A percentile compares a stretch with the other conserved stretches of the same genome.
phyloP scores from a whole-genome alignment of 2,113 vertebrate genomes.

The Cryptomyrus ogoouensis region DNA sequence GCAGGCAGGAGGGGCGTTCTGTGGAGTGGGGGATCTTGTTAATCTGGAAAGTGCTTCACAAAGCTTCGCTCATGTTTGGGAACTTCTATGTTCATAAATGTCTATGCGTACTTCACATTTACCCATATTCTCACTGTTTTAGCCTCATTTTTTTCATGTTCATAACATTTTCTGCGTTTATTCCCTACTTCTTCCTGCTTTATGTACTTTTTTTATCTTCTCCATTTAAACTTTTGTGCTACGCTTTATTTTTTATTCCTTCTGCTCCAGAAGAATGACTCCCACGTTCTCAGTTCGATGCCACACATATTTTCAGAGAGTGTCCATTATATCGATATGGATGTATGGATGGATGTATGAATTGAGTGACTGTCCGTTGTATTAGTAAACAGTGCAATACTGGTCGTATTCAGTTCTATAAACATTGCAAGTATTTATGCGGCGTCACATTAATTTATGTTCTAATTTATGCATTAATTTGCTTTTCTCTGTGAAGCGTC shows the following conservation, averaged over 20 bases:
- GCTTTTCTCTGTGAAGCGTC: not conserved
- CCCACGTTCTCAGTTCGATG: not conserved
- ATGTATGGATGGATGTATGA: not conserved
- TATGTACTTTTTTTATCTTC: not conserved
- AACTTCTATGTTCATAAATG: not conserved
- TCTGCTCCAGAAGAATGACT: not conserved
- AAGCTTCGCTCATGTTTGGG: not conserved
- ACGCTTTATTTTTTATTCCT: not conserved
- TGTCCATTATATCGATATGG: not conserved
- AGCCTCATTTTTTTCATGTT: not conserved
- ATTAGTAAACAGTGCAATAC: not conserved
- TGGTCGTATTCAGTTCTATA: not conserved
- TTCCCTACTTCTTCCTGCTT: not conserved
- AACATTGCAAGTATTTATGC: not conserved
- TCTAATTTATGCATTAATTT: not conserved
- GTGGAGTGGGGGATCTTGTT: constrained; percentile 9
- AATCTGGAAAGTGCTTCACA: constrained; percentile 2
- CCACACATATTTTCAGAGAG: not conserved
- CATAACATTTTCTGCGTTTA: not conserved
- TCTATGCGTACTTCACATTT: not conserved
- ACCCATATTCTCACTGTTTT: not conserved
- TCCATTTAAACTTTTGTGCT: not conserved
- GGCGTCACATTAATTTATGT: not conserved
- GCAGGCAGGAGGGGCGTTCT: constrained; percentile 13
- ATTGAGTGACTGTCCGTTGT: not conserved